Evolutionary conservation across 2,113 vertebrate species (phyloP), one percentile per base, ranked within the genome.

Genomic region (Pterocles gutturalis): DNA sequence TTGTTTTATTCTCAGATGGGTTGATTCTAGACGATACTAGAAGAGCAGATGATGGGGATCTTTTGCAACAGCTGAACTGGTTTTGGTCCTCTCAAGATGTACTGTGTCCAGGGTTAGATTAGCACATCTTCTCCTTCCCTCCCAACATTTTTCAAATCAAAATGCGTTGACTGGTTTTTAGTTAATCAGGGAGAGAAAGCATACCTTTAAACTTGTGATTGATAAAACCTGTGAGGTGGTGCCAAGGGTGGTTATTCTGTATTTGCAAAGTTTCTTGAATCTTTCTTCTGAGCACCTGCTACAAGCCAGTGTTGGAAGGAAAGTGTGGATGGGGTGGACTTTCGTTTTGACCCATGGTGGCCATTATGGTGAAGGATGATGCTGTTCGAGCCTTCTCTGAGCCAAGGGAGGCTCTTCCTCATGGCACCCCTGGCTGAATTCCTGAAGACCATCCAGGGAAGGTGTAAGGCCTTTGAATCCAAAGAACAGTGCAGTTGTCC

Each of bases 271-370:
- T 33, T 69, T 78, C 60, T 73, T 48, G 3, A 53, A 4, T 36
- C 49, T 60, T 65, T 54, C 55, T 70, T 15, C 17, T 54, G 51
- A 46, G 43, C 21, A 18, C 34, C 46, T 71, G 53, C 78, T 83
- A 13, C 60, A 73, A 67, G 18, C 4, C 55, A 7, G 24, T 19
- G 11, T 25, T 60, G 77, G 24, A 51, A 49, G 45, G 49, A 28
- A 83, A 16, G 29, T 4, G 7, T 78, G 49, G 28, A 29, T 14
- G 24, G 51, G 29, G 26, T 26, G 38, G 31, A 9, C 21, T 46
- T 87, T 3, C 1, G 0, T 60, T 86, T 77, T 49, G 38, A 65
- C 10, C 11, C 10, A 31, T 14, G 0, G 0, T 51, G 53, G 17
- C 34, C 10, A 0, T 69, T 49, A 5, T 2, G 7, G 28, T 73